phyloP scores from a whole-genome alignment of 2,888 invertebrate species.

The Odontocolon sp. region DNA sequence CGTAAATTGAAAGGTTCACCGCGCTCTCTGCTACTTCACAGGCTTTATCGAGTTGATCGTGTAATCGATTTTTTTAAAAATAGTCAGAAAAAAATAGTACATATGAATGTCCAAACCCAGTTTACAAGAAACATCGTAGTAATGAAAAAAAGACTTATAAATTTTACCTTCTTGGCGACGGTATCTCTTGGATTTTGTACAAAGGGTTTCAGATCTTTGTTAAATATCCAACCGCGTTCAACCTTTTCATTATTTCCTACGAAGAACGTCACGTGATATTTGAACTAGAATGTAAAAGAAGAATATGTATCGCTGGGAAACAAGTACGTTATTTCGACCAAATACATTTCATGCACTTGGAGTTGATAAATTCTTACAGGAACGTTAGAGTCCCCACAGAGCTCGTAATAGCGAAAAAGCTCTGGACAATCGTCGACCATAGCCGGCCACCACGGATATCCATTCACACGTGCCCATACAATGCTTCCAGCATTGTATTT shows the following conservation, averaged over 20 bases:
- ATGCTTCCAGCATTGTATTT: slow-evolving; percentile 85
- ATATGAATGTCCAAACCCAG: background rate
- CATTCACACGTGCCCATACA: slow-evolving; percentile 85
- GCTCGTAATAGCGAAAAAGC: slow-evolving; percentile 60
- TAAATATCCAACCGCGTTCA: slow-evolving; percentile 82
- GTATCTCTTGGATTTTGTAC: background rate
- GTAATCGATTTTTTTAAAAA: slow-evolving; percentile 17
- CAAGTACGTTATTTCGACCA: background rate
- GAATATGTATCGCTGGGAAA: background rate
- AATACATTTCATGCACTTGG: background rate
- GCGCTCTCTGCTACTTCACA: slow-evolving; percentile 53
- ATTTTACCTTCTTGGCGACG: slow-evolving; percentile 31
- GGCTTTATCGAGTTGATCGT: slow-evolving; percentile 21
- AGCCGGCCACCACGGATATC: slow-evolving; percentile 88
- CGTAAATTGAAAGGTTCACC: slow-evolving; percentile 52
- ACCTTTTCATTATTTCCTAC: slow-evolving; percentile 77
- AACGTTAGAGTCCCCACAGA: slow-evolving; percentile 19
- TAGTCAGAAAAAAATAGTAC: slow-evolving; percentile 37
- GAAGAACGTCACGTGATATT: slow-evolving; percentile 84
- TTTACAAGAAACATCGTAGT: background rate
- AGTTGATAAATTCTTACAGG: slow-evolving; percentile 56
- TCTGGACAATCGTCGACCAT: slow-evolving; percentile 88
- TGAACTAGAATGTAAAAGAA: slow-evolving; percentile 78
- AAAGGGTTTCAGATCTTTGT: slow-evolving; percentile 80
- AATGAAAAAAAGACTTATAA: background rate